Evolutionary conservation across 2,797 vertebrate species (phyloP), one percentile per base, ranked within the genome.

Genomic region (Melanotaenia parkinsoni): DNA sequence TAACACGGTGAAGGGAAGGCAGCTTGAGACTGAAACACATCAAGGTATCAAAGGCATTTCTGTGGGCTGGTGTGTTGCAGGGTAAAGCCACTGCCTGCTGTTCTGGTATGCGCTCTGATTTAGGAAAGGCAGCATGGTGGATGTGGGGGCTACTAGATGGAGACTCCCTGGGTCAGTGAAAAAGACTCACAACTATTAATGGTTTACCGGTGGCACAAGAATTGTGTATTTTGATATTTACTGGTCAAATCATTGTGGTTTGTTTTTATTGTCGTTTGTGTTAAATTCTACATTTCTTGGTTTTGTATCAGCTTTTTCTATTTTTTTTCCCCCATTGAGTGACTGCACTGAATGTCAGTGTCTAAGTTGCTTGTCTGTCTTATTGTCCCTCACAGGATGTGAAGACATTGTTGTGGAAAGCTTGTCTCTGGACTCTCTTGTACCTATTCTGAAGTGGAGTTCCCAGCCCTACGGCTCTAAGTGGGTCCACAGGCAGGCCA

Each of bases 351-450:
- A 65, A 64, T 53, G 35, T 70, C 5, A 2, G 13, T 14, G 2
- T 67, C 4, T 66, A 57, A 62, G 67, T 35, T 76, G 33, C 22
- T 35, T 30, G 2, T 70, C 57, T 67, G 1, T 72, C n/a, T 85
- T 40, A 7, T 86, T 67, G 69, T 62, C 61, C 89, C 83, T 85
- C 24, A 50, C 89, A 99, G 98, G 97, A 77, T 99, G 98, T 88
- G 98, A 99, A 94, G 98, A 99, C 92, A 97, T 99, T 63, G 95
- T 99, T 79, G 95, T 96, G 77, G 98, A 99, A 89, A 99, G 97
- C 92, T 95, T 99, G 91, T 98, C 96, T 2, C 94, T 99, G 88
- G 98, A 99, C 91, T 97, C 97, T 0, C 94, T 99, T 71, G 96
- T 98, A 73, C 94, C 97, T 87, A 97, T 99, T 91, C 94, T 99